Evolutionary conservation across 2,797 vertebrate species (phyloP), one percentile per base, ranked within the genome.

Genomic region (Sebastes steindachneri): DNA sequence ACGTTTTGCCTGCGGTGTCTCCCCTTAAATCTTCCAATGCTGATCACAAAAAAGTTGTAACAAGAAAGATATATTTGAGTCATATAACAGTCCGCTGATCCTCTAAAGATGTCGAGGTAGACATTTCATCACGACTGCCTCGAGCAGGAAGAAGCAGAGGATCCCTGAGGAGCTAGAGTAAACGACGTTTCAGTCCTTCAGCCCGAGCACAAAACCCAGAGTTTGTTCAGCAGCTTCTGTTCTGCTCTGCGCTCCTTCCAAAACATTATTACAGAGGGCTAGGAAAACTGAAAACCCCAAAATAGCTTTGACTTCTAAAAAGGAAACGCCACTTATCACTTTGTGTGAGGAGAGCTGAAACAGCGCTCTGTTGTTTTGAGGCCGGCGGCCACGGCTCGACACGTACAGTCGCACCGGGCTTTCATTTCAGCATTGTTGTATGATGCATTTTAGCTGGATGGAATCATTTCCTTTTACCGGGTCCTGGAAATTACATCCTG

Each of bases 391-490:
- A 67, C 45, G 35, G 82, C 25, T 19, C 17, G 9, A 48, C 65
- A 58, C 54, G 63, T 60, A 75, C 75, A 25, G n/a, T 25, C 4
- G 82, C 95, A 95, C 87, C 28, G 29, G 95, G 94, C 95, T 96
- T 95, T 95, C 88, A 95, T 96, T 51, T 51, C 8, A 51, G 48
- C 48, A 95, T 97, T 96, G 94, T 95, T 95, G 92, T 83, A 90
- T 75, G 94, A 92, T 91, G 93, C 95, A 95, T 95, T 96, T 95
- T 95, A 93, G 92, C 93, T 91, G 94, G 92, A 96, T 96, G 95
- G 79, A 94, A 96, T 97, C 95, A 96, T 91, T 97, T 97, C 96
- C 95, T 77, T 72, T 96, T 90, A 93, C 86, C 87, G 89, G 73
- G 89, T 91, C 88, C 87, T 96, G 95, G 94, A 94, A 95, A 90